Conservation (phyloP, 2,888 invertebrate genomes). For the Cephus runcator region DNA sequence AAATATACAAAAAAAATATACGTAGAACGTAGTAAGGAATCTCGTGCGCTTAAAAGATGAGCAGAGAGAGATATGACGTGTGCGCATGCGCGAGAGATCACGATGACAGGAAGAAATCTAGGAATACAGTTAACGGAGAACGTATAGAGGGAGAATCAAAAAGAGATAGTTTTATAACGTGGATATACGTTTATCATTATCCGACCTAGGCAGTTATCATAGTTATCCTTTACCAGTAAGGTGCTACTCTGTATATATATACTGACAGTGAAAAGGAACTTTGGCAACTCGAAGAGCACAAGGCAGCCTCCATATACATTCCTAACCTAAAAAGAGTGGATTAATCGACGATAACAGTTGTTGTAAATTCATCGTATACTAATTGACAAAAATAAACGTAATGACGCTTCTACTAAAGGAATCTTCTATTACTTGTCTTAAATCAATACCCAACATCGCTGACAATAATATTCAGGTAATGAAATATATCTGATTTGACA, state of each 20-base stretch:
- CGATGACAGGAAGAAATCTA: not conserved
- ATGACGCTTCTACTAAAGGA: slow-evolving; percentile 37
- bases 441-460: not conserved
- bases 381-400: slow-evolving; percentile 38
- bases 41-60: not conserved
- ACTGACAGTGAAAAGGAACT: not conserved
- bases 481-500: not conserved
- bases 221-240: not conserved
- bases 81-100: not conserved
- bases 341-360: slow-evolving; percentile 2
- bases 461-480: not conserved
- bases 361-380: slow-evolving; percentile 16
- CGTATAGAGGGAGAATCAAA: not conserved
- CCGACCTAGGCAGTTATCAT: not conserved
- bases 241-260: not conserved
- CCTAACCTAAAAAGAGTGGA: not conserved
- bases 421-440: slow-evolving; percentile 11
- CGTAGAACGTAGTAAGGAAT: not conserved
- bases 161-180: not conserved
- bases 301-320: not conserved
- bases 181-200: not conserved
- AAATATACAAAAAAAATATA: not conserved
- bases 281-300: not conserved
- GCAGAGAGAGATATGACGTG: not conserved
- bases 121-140: not conserved